Conservation (phyloP, 2,888 invertebrate species). For the Synergus umbraculus region DNA sequence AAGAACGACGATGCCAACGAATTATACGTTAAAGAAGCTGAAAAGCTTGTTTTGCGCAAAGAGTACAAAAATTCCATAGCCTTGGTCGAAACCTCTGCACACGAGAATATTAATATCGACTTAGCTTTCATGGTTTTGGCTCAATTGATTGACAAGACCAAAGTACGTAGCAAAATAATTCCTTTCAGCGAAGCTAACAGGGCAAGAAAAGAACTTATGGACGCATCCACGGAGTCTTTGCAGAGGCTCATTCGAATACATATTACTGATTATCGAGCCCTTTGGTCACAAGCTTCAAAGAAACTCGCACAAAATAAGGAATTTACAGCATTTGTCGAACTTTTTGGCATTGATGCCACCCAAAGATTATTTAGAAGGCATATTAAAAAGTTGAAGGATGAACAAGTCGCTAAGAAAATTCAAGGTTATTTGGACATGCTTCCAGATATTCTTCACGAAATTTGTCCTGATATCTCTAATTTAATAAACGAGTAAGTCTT, state of each 20-base stretch:
- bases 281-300: conserved; percentile 92
- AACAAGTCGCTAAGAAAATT: conserved; percentile 87
- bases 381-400: conserved; percentile 89
- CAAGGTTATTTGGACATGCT: conserved; percentile 88
- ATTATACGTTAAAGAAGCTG: conserved; percentile 91
- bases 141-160: conserved; percentile 94
- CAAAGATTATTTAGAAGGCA: conserved; percentile 88
- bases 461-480: conserved; percentile 85
- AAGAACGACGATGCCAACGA: conserved; percentile 97
- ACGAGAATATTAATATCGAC: conserved; percentile 97
- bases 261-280: conserved; percentile 88
- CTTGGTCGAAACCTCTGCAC: conserved; percentile 95
- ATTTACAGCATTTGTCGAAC: conserved; percentile 92
- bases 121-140: conserved; percentile 93
- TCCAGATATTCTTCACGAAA: conserved; percentile 86
- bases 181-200: conserved; percentile 91
- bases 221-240: conserved; percentile 94
- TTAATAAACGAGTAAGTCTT: conserved; percentile 74
- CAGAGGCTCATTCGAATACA: conserved; percentile 91
- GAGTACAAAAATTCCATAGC: conserved; percentile 94
- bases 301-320: conserved; percentile 92
- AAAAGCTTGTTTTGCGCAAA: conserved; percentile 91
- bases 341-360: conserved; percentile 92
- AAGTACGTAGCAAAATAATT: conserved; percentile 85
- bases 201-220: conserved; percentile 91